Conservation (phyloP, 2,113 vertebrate species). For the Copsychus sechellarum region DNA sequence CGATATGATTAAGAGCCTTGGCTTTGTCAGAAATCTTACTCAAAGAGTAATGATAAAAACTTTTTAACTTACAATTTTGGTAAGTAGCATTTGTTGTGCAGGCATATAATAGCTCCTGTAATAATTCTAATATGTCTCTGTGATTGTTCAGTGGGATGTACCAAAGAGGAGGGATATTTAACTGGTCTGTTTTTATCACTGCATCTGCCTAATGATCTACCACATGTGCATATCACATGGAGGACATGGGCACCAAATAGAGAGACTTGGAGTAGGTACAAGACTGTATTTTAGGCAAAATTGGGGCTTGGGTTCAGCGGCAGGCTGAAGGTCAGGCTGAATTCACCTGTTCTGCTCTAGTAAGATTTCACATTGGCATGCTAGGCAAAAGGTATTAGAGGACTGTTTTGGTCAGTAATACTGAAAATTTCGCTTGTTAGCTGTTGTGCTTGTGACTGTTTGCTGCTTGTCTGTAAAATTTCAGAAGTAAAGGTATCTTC, state of each 20-base stretch:
- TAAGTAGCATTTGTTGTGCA: not conserved
- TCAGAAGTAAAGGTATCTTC: not conserved
- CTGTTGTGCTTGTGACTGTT: not conserved
- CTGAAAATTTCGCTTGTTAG: not conserved
- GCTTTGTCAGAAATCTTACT: not conserved
- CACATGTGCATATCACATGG: not conserved
- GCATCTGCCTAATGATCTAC: not conserved
- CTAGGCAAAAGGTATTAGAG: not conserved
- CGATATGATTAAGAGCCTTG: not conserved
- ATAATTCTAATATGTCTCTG: not conserved
- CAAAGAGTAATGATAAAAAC: not conserved
- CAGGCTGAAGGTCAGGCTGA: not conserved
- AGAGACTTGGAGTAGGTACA: not conserved
- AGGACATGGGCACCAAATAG: not conserved
- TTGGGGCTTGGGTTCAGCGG: not conserved
- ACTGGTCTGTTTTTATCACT: not conserved
- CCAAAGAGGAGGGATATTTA: not conserved
- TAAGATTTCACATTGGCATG: not conserved
- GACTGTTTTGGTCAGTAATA: not conserved
- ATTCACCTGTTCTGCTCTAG: not conserved
- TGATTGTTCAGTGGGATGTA: not conserved
- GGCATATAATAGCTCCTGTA: not conserved
- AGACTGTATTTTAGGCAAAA: not conserved
- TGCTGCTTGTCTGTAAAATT: not conserved
- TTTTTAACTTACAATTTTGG: not conserved